Base-by-base conservation (phyloP, 2,888 invertebrate species). In the Oxyteleia sp. region DNA sequence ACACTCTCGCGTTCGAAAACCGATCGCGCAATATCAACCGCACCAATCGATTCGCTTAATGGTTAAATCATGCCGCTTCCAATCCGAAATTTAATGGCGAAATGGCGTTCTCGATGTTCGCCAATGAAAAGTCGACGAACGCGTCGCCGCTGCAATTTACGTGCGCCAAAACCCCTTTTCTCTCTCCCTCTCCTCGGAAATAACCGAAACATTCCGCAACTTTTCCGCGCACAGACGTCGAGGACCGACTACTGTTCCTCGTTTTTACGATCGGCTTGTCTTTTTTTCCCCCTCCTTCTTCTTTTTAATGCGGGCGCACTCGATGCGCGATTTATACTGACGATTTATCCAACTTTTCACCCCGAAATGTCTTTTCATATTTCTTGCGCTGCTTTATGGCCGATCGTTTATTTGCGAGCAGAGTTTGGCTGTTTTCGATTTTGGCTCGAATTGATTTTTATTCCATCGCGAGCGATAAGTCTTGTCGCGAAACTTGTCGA, bases 41-140 rank as follows among this genome's bases (percentile, higher is more conserved):
- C 59, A 5, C 41, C 57, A 68, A 78, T 69, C 78, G 78, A 68
- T 78, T 78, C 61, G 43, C 45, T 63, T 69, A 78, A 69, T 69
- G 69, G 63, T 26, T 41, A 63, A 69, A 78, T 63, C 78, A 63
- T 69, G 53, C 68, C 59, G 66, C 66, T 45, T 20, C 15, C 74
- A 16, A 74, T 63, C 59, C 49, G 59, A 76, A 57, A 55, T 76
- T 66, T 76, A 45, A 47, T 47, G 47, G 38, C 66, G 53, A 61
- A 71, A 49, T 15, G 63, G 53, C 49, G 51, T 13, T 13, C 57
- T 38, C 66, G 38, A 26, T 61, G 59, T 16, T 29, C 64, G 35
- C 32, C 59, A 47, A 61, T 74, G 51, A 74, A 61, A 74, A 74
- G 53, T 72, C 61, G 61, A 16, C 59, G 47, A 41, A 23, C 51